Evolutionary conservation across 2,797 vertebrate species (phyloP).

Genomic region (Schizopygopsis pylzovi): DNA sequence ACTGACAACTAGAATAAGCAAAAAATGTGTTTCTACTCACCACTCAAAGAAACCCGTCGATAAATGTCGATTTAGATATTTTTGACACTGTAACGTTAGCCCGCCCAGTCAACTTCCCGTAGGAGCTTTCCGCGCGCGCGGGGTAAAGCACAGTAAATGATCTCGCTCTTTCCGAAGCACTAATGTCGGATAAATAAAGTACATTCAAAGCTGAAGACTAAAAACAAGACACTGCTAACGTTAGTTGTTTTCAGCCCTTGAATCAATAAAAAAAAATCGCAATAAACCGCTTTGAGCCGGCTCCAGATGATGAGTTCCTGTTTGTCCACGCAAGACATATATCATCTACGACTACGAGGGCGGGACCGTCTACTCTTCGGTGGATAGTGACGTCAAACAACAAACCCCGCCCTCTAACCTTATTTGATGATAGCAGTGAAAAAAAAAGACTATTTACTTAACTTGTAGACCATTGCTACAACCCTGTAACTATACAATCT

Average conservation of each 20-base stretch:
- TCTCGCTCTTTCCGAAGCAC: background rate
- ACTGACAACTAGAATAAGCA: no score
- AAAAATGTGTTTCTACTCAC: slow-evolving; percentile 16
- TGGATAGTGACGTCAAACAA: background rate
- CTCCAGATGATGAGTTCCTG: slow-evolving; percentile 39
- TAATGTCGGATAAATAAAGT: background rate
- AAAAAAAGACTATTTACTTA: background rate
- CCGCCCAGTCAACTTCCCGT: slow-evolving; percentile 51
- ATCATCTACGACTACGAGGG: background rate
- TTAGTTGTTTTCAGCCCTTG: background rate
- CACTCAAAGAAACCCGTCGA: slow-evolving; percentile 10
- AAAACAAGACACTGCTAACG: background rate
- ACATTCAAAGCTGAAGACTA: background rate
- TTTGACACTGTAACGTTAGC: background rate
- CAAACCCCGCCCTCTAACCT: slow-evolving; percentile 1
- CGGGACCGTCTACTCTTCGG: background rate
- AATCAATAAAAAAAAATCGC: background rate
- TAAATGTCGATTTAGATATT: slow-evolving; percentile 21
- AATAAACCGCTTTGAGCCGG: slow-evolving; percentile 26
- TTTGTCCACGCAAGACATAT: slow-evolving; percentile 14
- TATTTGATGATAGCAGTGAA: slow-evolving; percentile 6
- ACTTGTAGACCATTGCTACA: background rate
- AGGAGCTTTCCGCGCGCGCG: slow-evolving; percentile 38
- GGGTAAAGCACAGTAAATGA: background rate
- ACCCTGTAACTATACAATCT: background rate